Percentiles rank a stretch among this genome's conserved stretches.
These are phyloP conservation scores for Catagonus wagneri DNA, from an alignment of 2,113 vertebrate species.

Conservation along the genomic window DNA sequence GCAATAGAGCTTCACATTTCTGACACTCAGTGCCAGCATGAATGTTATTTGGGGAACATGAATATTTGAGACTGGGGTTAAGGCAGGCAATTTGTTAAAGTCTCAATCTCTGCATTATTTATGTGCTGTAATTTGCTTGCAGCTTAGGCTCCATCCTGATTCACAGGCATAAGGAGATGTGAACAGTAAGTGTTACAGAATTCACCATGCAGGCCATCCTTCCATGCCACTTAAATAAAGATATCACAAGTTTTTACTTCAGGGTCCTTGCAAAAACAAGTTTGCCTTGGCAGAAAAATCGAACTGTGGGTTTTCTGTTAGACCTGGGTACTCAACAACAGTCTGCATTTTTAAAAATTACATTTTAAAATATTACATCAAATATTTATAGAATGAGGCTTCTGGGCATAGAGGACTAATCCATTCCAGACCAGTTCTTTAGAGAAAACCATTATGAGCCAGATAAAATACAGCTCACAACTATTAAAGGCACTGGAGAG, in stretches of 20 bases:
- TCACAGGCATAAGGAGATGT: neutral
- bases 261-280: neutral
- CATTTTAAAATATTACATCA: neutral
- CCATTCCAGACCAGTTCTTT: neutral
- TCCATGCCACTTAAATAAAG: neutral
- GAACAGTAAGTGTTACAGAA: neutral
- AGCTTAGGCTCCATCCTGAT: neutral
- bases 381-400: constrained; percentile 8
- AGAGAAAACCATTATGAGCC: neutral
- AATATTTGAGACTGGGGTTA: neutral
- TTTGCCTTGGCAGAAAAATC: neutral
- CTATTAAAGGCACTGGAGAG: neutral
- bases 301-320: neutral
- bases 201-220: fast-evolving
- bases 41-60: neutral
- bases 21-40: neutral
- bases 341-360: neutral
- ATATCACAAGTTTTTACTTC: neutral
- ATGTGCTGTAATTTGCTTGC: neutral
- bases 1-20: neutral
- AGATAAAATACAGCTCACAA: neutral
- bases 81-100: neutral
- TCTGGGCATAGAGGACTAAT: neutral
- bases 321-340: neutral
- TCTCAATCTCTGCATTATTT: neutral